Evolutionary conservation across 2,888 invertebrate genomes (phyloP).

Genomic region (Hyposoter didymator): DNA sequence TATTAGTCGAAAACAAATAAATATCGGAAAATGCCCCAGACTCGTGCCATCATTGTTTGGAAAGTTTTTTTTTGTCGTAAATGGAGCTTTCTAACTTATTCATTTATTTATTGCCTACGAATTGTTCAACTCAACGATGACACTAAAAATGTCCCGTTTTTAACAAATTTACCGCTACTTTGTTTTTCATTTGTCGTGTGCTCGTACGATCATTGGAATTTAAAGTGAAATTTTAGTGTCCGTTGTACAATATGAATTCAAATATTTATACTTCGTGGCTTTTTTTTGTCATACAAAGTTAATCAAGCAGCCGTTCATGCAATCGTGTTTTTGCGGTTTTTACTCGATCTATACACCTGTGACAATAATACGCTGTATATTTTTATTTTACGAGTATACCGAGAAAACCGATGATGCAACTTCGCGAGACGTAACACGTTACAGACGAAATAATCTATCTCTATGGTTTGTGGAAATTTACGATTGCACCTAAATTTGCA

Average conservation of each 20-base stretch:
- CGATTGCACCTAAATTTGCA: slow-evolving; percentile 5
- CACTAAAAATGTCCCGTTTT: neutral
- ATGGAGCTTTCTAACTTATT: neutral
- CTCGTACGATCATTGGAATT: neutral
- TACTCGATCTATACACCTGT: neutral
- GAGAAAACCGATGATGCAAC: neutral
- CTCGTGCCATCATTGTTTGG: neutral
- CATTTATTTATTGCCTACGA: neutral
- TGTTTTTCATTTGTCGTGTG: neutral
- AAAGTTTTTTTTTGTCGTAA: neutral
- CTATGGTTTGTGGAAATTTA: neutral
- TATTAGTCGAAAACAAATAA: neutral
- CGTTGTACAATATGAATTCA: neutral
- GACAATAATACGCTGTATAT: neutral
- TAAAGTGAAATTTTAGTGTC: no score
- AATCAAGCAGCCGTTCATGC: neutral
- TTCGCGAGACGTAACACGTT: neutral
- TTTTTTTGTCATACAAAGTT: neutral
- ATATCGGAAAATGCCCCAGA: neutral
- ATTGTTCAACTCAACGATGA: neutral
- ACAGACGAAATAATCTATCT: neutral
- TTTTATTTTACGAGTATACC: neutral
- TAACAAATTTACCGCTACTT: neutral
- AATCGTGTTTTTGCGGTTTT: neutral
- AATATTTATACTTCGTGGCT: neutral